Evolutionary conservation across 2,888 invertebrate genomes (phyloP).

Genomic region (Papilio gigon): DNA sequence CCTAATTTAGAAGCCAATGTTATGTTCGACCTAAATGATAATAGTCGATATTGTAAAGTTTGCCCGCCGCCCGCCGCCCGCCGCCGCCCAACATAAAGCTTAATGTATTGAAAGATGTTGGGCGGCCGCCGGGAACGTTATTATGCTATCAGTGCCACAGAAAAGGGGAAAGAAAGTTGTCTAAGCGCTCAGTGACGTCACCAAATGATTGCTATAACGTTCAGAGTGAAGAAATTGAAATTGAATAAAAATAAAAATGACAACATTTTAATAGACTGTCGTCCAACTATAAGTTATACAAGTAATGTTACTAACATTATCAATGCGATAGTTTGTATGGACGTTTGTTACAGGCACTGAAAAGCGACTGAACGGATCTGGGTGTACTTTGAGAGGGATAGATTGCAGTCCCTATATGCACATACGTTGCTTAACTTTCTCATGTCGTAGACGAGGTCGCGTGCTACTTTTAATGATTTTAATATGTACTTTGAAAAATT

Average conservation of each 20-base stretch:
- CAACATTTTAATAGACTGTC: no score
- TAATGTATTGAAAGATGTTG: slow-evolving; percentile 28
- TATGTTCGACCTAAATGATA: slow-evolving; percentile 21
- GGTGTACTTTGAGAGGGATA: no score
- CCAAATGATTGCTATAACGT: neutral
- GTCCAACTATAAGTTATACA: no score
- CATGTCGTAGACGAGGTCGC: no score
- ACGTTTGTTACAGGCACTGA: no score
- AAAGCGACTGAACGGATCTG: no score
- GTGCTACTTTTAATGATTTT: no score
- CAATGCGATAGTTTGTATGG: no score
- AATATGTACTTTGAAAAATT: no score
- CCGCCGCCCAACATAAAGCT: slow-evolving; percentile 13
- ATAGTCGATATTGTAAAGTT: slow-evolving; percentile 23
- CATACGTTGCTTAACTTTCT: no score
- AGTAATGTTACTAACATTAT: no score
- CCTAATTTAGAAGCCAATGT: slow-evolving; percentile 17
- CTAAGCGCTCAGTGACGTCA: neutral
- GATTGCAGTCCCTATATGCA: no score
- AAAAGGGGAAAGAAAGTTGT: slow-evolving; percentile 16
- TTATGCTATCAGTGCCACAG: slow-evolving; percentile 18
- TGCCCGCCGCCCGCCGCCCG: neutral
- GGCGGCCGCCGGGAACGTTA: slow-evolving; percentile 9
- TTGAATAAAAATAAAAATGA: neutral
- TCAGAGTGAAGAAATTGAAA: neutral